Percentiles rank a stretch among this genome's conserved stretches.
These are phyloP conservation scores for Mythimna loreyi DNA, from an alignment of 2,888 invertebrate genomes.

Conservation along the genomic window DNA sequence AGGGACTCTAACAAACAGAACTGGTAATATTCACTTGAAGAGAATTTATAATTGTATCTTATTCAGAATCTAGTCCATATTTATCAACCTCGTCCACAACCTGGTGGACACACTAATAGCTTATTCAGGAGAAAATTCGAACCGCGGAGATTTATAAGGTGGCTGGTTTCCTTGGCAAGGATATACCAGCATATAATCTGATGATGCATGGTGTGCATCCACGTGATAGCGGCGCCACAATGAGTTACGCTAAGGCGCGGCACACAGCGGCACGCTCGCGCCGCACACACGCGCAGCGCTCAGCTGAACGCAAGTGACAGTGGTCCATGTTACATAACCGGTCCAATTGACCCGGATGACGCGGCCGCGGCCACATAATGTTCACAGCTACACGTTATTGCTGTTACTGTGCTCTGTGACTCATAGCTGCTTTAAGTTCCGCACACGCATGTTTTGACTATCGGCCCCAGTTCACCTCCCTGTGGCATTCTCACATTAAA, in stretches of 20 bases:
- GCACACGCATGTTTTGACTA: slow-evolving; percentile 49
- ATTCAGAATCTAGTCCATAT: background rate
- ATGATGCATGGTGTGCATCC: slow-evolving; percentile 1
- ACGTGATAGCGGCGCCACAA: slow-evolving; percentile 1
- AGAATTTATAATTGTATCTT: background rate
- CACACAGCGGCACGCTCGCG: slow-evolving; percentile 8
- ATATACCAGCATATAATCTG: slow-evolving; percentile 1
- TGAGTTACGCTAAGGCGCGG: no score
- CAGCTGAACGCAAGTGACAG: slow-evolving; percentile 68
- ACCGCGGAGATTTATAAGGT: background rate
- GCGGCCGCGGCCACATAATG: slow-evolving; percentile 58
- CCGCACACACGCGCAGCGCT: slow-evolving; percentile 25
- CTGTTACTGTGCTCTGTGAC: slow-evolving; percentile 28
- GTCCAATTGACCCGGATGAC: slow-evolving; percentile 82
- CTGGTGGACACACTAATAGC: background rate
- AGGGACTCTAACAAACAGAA: background rate
- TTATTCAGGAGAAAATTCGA: background rate
- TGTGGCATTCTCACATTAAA: slow-evolving; percentile 20
- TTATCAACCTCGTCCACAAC: background rate
- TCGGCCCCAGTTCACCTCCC: slow-evolving; percentile 7
- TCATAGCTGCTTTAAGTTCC: slow-evolving; percentile 39
- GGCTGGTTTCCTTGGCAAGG: background rate
- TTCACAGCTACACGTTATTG: slow-evolving; percentile 28
- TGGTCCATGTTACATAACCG: slow-evolving; percentile 73
- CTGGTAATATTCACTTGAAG: background rate